These are phyloP conservation scores for Melanotaenia parkinsoni DNA, from an alignment of 2,797 vertebrate species.

Conservation along the genomic window DNA sequence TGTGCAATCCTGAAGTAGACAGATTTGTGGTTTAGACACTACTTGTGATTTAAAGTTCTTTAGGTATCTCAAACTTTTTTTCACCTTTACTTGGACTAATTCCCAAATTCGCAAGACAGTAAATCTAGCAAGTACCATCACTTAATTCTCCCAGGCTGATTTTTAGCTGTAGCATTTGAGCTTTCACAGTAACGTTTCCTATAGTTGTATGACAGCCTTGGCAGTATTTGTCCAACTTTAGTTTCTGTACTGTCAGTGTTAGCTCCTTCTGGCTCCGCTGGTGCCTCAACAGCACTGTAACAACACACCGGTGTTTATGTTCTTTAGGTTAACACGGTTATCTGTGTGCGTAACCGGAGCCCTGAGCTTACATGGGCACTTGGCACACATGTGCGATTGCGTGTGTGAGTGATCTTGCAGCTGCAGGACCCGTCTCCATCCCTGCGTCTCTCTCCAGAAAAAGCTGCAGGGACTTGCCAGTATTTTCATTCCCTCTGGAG, in stretches of 20 bases:
- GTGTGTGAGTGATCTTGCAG: slow-evolving; percentile 63
- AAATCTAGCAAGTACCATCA: slow-evolving; percentile 31
- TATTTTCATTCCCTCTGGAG: slow-evolving; percentile 87
- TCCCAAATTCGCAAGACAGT: slow-evolving; percentile 11
- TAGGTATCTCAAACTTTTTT: slow-evolving; percentile 27
- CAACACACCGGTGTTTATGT: slow-evolving; percentile 77
- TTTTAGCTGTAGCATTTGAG: slow-evolving; percentile 37
- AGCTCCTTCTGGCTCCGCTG: slow-evolving; percentile 42
- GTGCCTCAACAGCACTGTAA: slow-evolving; percentile 64
- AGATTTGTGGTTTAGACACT: neutral
- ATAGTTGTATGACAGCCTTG: slow-evolving; percentile 60
- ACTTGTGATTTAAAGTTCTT: slow-evolving; percentile 28
- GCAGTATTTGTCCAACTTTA: slow-evolving; percentile 60
- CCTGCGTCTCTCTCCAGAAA: slow-evolving; percentile 56
- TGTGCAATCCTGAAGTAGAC: slow-evolving; percentile 1
- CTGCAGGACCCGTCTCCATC: slow-evolving; percentile 65
- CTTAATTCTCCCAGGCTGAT: slow-evolving; percentile 49
- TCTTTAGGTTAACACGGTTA: slow-evolving; percentile 82
- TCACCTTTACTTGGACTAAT: slow-evolving; percentile 32
- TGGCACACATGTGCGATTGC: slow-evolving; percentile 59
- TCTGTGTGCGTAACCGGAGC: slow-evolving; percentile 76
- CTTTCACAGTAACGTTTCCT: slow-evolving; percentile 41
- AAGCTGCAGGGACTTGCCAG: slow-evolving; percentile 85
- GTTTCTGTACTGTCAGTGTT: slow-evolving; percentile 43
- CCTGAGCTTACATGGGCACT: slow-evolving; percentile 66